These are phyloP conservation scores for Lagopus muta DNA, from an alignment of 2,113 vertebrate genomes.

Conservation along the genomic window DNA sequence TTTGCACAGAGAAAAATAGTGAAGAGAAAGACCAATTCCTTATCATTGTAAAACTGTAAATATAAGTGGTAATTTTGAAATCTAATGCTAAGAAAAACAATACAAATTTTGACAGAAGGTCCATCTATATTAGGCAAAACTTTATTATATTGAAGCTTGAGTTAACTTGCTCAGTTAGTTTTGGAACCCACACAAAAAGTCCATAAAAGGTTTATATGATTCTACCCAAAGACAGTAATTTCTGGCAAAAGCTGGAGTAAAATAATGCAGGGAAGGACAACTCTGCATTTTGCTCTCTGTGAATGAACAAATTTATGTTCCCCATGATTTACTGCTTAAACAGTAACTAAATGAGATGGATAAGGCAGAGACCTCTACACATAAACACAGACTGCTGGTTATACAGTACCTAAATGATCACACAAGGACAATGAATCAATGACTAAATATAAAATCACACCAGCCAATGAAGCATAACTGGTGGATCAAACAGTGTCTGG, in stretches of 20 bases:
- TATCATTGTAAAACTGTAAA: background rate
- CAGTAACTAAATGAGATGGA: background rate
- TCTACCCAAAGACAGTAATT: background rate
- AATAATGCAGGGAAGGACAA: background rate
- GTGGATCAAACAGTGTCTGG: background rate
- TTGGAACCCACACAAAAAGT: background rate
- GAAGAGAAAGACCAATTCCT: background rate
- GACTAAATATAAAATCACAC: background rate
- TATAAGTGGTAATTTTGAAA: background rate
- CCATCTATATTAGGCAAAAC: background rate
- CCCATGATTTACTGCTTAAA: background rate
- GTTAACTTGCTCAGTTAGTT: background rate
- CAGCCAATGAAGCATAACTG: background rate
- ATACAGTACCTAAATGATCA: background rate
- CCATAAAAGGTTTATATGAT: background rate
- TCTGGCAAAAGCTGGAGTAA: background rate
- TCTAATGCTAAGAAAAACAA: background rate
- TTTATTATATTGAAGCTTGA: background rate
- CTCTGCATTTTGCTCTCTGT: background rate
- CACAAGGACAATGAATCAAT: rapidly evolving
- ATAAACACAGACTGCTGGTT: background rate
- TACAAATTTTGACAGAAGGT: background rate
- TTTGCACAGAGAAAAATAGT: background rate
- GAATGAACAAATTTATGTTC: background rate
- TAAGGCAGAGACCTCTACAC: rapidly evolving